A percentile compares a stretch with the other conserved stretches of the same genome.
Evolutionary conservation across 2,113 vertebrate genomes (phyloP).

Genomic region (Siniperca chuatsi): DNA sequence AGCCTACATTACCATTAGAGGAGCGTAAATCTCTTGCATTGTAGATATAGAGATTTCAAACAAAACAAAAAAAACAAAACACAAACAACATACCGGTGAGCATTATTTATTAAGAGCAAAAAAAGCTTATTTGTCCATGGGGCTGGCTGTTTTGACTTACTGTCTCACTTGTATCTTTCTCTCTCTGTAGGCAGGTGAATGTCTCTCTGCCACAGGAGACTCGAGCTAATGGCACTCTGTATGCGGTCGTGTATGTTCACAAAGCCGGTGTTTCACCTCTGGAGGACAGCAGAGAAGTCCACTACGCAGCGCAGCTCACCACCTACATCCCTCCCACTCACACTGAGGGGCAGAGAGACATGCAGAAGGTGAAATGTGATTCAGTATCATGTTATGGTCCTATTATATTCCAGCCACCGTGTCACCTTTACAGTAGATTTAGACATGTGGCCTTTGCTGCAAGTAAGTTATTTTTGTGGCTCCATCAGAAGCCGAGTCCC

Average conservation of each 20-base stretch:
- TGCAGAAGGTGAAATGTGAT: conserved; percentile 53
- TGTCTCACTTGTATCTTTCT: not conserved
- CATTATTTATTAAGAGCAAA: not conserved
- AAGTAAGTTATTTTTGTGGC: conserved; percentile 9
- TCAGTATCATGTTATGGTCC: not conserved
- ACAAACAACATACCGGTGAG: not conserved
- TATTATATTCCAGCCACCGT: conserved; percentile 13
- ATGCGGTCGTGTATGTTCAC: conserved; percentile 94
- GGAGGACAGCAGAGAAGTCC: conserved; percentile 93
- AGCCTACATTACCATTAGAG: too few species aligned
- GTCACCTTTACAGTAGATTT: not conserved
- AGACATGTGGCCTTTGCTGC: not conserved
- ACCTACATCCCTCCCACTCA: conserved; percentile 88
- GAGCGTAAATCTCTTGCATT: not conserved
- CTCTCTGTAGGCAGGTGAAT: conserved; percentile 87
- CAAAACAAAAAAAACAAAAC: too few species aligned
- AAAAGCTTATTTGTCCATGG: not conserved
- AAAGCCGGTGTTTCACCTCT: conserved; percentile 91
- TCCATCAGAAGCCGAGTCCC: conserved; percentile 76
- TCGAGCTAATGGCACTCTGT: conserved; percentile 91
- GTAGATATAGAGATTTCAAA: too few species aligned
- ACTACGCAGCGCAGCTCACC: conserved; percentile 91
- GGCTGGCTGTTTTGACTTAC: not conserved
- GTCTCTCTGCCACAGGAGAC: conserved; percentile 93
- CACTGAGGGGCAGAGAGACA: conserved; percentile 39